These are phyloP conservation scores for Trichonephila clavipes DNA, from an alignment of 1,140 invertebrate genomes.

Conservation along the genomic window DNA sequence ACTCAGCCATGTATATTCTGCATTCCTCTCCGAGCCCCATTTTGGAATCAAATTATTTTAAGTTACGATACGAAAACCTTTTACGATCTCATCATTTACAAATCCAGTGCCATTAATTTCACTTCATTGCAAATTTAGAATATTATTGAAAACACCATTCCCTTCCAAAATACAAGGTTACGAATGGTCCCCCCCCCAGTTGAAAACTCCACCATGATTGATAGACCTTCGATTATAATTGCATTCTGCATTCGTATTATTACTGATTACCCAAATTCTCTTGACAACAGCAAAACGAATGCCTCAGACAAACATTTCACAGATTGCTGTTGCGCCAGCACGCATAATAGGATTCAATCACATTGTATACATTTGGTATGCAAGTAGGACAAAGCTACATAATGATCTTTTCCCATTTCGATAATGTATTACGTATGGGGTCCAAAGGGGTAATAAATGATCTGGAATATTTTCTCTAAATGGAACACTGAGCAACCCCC, in stretches of 20 bases:
- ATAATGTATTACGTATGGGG: background rate
- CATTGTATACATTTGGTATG: background rate
- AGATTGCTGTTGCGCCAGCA: background rate
- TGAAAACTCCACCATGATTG: background rate
- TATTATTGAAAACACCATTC: background rate
- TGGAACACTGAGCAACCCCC: background rate
- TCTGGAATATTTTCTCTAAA: slow-evolving; percentile 23
- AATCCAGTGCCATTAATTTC: no score
- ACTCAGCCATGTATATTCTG: no score
- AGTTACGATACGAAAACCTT: no score
- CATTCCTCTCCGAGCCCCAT: no score
- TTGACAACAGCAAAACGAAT: background rate
- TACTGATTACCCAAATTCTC: background rate
- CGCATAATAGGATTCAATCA: slow-evolving; percentile 25
- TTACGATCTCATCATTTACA: no score
- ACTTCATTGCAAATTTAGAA: no score
- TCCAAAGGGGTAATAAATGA: slow-evolving; percentile 39
- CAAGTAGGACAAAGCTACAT: slow-evolving; percentile 2
- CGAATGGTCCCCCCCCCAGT: background rate
- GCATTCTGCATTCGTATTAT: background rate
- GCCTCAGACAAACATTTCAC: slow-evolving; percentile 14
- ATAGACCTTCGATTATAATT: slow-evolving; percentile 1
- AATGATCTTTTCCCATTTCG: slow-evolving; percentile 24
- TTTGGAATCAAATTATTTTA: no score
- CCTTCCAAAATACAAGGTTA: background rate